These are phyloP conservation scores for Cirrhinus molitorella DNA, from an alignment of 2,797 vertebrate genomes.

Conservation along the genomic window DNA sequence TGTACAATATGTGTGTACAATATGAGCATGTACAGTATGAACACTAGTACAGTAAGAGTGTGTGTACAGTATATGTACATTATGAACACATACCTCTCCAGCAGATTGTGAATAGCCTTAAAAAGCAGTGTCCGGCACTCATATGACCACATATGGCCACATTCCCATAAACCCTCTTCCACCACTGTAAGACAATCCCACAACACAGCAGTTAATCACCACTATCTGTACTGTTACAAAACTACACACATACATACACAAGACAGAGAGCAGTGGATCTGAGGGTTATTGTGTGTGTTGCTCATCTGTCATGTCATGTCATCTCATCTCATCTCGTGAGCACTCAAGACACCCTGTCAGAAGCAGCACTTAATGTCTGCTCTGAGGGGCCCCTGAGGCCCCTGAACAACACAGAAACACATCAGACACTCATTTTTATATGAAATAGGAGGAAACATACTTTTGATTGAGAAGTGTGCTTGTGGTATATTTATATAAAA, in stretches of 20 bases:
- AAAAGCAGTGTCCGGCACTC: constrained; percentile 97
- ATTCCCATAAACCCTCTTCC: constrained; percentile 97
- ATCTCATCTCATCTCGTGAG: too few relatives aligned
- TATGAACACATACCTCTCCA: constrained; percentile 88
- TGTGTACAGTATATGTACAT: not conserved
- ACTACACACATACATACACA: constrained; percentile 11
- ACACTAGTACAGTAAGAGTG: not conserved
- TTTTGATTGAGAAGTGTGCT: too few relatives aligned
- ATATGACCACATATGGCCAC: constrained; percentile 95
- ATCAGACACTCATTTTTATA: too few relatives aligned
- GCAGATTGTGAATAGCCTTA: constrained; percentile 97
- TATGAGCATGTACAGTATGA: not conserved
- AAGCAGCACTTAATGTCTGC: too few relatives aligned
- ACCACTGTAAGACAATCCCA: constrained; percentile 81
- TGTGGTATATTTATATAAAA: too few relatives aligned
- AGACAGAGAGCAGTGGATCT: not conserved
- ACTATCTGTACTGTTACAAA: not conserved
- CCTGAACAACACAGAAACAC: too few relatives aligned
- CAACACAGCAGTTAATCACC: not conserved
- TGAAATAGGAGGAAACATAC: too few relatives aligned
- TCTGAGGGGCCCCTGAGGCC: too few relatives aligned
- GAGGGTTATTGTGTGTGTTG: too few relatives aligned
- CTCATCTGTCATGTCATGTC: too few relatives aligned
- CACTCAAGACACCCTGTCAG: too few relatives aligned
- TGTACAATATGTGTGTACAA: not conserved